These are phyloP conservation scores for Trachops cirrhosus DNA, from an alignment of 2,797 vertebrate species.

Conservation along the genomic window DNA sequence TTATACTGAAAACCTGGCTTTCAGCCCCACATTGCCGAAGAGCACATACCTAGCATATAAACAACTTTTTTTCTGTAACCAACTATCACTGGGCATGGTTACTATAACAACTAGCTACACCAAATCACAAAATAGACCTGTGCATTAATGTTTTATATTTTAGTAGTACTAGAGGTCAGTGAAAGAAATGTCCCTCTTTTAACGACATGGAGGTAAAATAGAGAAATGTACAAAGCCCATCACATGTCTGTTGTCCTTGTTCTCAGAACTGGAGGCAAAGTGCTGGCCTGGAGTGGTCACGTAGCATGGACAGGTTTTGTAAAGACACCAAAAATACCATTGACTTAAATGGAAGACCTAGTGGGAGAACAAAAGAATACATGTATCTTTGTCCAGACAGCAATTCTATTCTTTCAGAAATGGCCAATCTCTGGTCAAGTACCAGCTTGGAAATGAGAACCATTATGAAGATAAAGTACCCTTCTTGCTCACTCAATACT, in stretches of 20 bases:
- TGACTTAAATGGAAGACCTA: not conserved
- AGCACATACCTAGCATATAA: not conserved
- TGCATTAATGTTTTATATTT: not conserved
- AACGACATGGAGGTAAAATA: not conserved
- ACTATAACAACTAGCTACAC: not conserved
- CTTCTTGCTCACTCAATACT: not conserved
- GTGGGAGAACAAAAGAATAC: not conserved
- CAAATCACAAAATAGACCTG: not conserved
- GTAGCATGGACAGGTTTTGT: not conserved
- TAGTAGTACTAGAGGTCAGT: not conserved
- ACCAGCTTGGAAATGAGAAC: not conserved
- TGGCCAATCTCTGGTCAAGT: not conserved
- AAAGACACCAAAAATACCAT: not conserved
- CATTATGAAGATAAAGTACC: not conserved
- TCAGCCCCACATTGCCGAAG: not conserved
- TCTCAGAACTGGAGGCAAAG: not conserved
- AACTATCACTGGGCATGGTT: not conserved
- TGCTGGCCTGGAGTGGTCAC: not conserved
- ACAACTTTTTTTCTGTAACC: not conserved
- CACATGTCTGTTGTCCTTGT: not conserved
- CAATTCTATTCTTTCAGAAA: not conserved
- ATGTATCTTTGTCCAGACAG: not conserved
- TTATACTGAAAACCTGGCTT: not conserved
- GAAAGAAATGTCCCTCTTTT: not conserved
- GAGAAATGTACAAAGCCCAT: not conserved